Evolutionary conservation across 1,140 invertebrate genomes (phyloP).

Genomic region (Manduca sexta): DNA sequence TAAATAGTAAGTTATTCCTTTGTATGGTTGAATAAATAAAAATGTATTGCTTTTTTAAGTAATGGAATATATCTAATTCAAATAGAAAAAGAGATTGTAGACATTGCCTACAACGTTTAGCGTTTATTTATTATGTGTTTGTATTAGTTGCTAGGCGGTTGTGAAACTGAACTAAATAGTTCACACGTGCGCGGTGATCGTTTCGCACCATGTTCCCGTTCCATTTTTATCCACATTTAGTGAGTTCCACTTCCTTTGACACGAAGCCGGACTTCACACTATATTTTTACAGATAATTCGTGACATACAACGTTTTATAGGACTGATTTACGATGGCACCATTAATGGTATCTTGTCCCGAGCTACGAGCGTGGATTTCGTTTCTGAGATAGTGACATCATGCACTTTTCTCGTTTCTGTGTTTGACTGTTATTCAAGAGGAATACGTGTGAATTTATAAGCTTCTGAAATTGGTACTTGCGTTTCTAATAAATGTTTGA

Average conservation of each 20-base stretch:
- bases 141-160: conserved; percentile 18
- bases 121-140: conserved; percentile 18
- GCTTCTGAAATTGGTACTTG: too few species aligned
- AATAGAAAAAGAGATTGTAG: too few species aligned
- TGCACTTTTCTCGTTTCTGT: too few species aligned
- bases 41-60: too few species aligned
- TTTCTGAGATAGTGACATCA: conserved; percentile 1
- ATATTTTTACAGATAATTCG: neutral
- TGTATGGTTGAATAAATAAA: too few species aligned
- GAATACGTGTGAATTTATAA: too few species aligned
- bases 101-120: too few species aligned
- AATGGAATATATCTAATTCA: too few species aligned
- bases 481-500: neutral
- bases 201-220: conserved; percentile 22
- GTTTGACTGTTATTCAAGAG: too few species aligned
- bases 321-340: neutral
- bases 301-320: neutral
- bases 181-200: conserved; percentile 11
- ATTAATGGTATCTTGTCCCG: neutral
- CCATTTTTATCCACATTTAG: conserved; percentile 20
- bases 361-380: neutral
- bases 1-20: too few species aligned
- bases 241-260: conserved; percentile 9
- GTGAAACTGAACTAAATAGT: conserved; percentile 19
- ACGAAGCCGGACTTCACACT: conserved; percentile 1